These are phyloP conservation scores for Parazoanthus atlanticus DNA, from an alignment of 92 coral and sea anemone genomes.

Conservation along the genomic window DNA sequence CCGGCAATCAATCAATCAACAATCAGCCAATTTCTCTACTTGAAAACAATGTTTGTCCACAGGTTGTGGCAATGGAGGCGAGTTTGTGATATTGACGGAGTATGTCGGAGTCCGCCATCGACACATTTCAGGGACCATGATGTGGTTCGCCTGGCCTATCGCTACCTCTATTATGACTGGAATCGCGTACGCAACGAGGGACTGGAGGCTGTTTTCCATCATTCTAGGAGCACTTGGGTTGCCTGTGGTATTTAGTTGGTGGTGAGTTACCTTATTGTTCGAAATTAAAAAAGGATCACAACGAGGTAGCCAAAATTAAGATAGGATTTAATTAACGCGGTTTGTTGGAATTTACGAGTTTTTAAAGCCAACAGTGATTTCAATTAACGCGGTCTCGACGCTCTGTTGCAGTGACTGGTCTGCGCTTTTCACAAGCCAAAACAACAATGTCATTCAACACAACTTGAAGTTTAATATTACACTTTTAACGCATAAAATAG, in stretches of 20 bases:
- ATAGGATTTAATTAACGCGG: too few relatives aligned
- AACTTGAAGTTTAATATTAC: too few relatives aligned
- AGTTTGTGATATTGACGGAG: slow-evolving; percentile 74
- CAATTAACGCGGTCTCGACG: too few relatives aligned
- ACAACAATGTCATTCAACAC: too few relatives aligned
- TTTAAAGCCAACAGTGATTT: too few relatives aligned
- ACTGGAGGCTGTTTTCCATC: slow-evolving; percentile 70
- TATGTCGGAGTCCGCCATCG: slow-evolving; percentile 78
- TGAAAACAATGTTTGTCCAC: neutral
- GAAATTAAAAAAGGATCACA: too few relatives aligned
- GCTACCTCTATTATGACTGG: slow-evolving; percentile 60
- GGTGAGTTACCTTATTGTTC: slow-evolving; percentile 69
- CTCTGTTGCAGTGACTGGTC: too few relatives aligned
- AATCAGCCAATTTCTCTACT: neutral
- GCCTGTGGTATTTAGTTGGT: slow-evolving; percentile 63
- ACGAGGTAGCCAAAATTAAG: too few relatives aligned
- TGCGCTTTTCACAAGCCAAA: too few relatives aligned
- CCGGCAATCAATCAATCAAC: neutral
- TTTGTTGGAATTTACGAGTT: too few relatives aligned
- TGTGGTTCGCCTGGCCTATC: slow-evolving; percentile 73
- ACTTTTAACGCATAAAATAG: too few relatives aligned
- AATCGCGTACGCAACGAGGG: slow-evolving; percentile 72
- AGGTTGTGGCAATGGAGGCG: slow-evolving; percentile 79
- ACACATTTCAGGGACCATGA: slow-evolving; percentile 58
- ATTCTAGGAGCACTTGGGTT: slow-evolving; percentile 61